These are phyloP conservation scores for Heterodera schachtii DNA, from an alignment of 1,140 invertebrate species.

Conservation along the genomic window DNA sequence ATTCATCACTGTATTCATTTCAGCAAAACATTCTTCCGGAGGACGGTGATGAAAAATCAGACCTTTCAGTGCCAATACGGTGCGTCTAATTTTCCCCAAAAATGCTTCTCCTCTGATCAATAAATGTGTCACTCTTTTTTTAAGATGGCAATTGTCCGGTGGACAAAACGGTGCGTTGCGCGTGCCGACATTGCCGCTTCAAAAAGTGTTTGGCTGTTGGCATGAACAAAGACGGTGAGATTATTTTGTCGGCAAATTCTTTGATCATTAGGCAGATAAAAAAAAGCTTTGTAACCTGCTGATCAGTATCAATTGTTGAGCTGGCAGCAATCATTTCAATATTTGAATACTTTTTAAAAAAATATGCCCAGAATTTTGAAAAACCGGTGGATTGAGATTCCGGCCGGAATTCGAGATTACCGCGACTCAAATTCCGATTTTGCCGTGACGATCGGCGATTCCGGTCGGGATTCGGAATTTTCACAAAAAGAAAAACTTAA, in stretches of 20 bases:
- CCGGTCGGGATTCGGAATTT: too few relatives aligned
- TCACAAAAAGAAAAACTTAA: too few relatives aligned
- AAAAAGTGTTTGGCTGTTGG: constrained; percentile 62
- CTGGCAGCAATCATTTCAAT: too few relatives aligned
- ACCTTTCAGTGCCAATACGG: constrained; percentile 58
- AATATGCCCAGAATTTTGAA: too few relatives aligned
- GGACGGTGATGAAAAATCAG: constrained; percentile 64
- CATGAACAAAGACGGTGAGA: constrained; percentile 56
- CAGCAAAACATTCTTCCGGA: constrained; percentile 61
- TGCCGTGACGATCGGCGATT: too few relatives aligned
- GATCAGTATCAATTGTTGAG: too few relatives aligned
- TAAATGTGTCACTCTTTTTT: constrained; percentile 28
- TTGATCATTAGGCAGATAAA: too few relatives aligned
- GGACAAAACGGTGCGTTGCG: constrained; percentile 53
- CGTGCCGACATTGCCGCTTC: constrained; percentile 61
- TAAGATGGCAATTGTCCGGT: constrained; percentile 34
- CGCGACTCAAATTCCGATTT: too few relatives aligned
- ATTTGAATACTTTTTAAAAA: too few relatives aligned
- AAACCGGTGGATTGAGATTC: too few relatives aligned
- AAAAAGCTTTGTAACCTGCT: too few relatives aligned
- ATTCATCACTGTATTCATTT: constrained; percentile 21
- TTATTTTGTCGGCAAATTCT: background rate
- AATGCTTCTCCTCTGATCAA: background rate
- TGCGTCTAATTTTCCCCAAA: constrained; percentile 46
- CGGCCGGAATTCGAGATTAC: too few relatives aligned